Conservation (phyloP, 1,140 invertebrate species). For the Bombyx mandarina region DNA sequence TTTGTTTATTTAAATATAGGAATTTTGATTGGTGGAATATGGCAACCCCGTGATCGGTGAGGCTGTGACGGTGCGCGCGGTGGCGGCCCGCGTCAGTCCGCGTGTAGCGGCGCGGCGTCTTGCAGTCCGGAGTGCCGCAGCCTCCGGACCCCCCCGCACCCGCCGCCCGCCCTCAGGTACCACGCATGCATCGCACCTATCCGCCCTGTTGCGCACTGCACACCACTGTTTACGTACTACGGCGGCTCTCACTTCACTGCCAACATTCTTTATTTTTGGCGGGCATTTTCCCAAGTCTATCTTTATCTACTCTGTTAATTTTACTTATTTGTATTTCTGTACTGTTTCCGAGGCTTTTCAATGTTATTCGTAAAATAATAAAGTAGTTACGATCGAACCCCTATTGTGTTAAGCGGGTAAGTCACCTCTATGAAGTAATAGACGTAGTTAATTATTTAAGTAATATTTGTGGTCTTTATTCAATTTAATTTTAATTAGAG, state of each 20-base stretch:
- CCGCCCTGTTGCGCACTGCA: slow-evolving; percentile 62
- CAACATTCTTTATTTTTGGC: slow-evolving; percentile 5
- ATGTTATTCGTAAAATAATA: no score
- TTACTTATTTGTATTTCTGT: no score
- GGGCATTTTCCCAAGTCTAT: background rate
- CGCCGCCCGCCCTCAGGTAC: slow-evolving; percentile 49
- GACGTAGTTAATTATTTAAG: no score
- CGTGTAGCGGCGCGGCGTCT: slow-evolving; percentile 47
- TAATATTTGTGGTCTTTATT: no score
- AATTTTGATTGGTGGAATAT: background rate
- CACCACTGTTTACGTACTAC: slow-evolving; percentile 50
- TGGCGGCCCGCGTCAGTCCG: slow-evolving; percentile 37
- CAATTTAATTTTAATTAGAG: no score
- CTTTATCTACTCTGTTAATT: no score
- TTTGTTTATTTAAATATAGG: no score
- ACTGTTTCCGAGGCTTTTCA: no score
- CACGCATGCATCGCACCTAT: slow-evolving; percentile 18
- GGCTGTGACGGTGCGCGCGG: slow-evolving; percentile 30
- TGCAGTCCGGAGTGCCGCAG: slow-evolving; percentile 34
- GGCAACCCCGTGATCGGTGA: slow-evolving; percentile 2
- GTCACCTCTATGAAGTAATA: no score
- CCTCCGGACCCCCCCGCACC: slow-evolving; percentile 17
- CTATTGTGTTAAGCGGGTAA: no score
- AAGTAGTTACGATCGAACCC: no score
- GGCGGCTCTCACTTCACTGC: slow-evolving; percentile 5